phyloP scores from a whole-genome alignment of 2,797 vertebrate genomes.

The Myoxocephalus aenaeus region DNA sequence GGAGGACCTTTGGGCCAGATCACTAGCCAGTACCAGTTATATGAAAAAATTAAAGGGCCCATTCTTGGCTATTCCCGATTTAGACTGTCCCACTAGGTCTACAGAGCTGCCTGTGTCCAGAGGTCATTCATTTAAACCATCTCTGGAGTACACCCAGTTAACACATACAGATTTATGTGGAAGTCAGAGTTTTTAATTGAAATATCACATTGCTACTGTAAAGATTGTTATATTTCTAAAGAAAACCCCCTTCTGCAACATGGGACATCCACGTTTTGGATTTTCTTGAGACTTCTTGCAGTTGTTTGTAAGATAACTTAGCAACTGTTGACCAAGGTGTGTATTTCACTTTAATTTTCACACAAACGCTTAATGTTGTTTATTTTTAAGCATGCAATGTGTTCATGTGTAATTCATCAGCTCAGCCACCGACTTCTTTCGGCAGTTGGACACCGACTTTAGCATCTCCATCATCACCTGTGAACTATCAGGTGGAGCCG shows the following conservation, averaged over 20 bases:
- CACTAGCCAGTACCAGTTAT: constrained; percentile 22
- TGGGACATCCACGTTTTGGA: constrained; percentile 8
- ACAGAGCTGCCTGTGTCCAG: constrained; percentile 36
- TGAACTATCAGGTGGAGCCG: constrained; percentile 42
- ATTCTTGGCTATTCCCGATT: constrained; percentile 54
- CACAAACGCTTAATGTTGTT: constrained; percentile 9
- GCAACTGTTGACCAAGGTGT: constrained; percentile 3
- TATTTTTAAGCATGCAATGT: constrained; percentile 15
- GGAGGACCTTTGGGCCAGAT: constrained; percentile 42
- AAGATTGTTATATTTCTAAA: background rate
- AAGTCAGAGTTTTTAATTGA: constrained; percentile 2
- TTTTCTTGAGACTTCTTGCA: constrained; percentile 21
- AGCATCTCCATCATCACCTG: constrained; percentile 45
- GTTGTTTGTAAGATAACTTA: constrained; percentile 24
- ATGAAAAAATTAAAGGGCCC: constrained; percentile 30
- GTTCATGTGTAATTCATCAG: constrained; percentile 40
- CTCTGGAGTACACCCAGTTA: constrained; percentile 21
- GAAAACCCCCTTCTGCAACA: background rate
- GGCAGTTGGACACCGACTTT: constrained; percentile 29
- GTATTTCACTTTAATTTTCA: constrained; percentile 10
- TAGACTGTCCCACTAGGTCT: constrained; percentile 32
- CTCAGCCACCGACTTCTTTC: background rate
- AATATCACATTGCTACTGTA: background rate
- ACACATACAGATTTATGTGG: background rate
- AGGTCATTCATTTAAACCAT: constrained; percentile 51